Evolutionary conservation across 2,888 invertebrate genomes (phyloP).

Genomic region (Rhagonycha fulva): DNA sequence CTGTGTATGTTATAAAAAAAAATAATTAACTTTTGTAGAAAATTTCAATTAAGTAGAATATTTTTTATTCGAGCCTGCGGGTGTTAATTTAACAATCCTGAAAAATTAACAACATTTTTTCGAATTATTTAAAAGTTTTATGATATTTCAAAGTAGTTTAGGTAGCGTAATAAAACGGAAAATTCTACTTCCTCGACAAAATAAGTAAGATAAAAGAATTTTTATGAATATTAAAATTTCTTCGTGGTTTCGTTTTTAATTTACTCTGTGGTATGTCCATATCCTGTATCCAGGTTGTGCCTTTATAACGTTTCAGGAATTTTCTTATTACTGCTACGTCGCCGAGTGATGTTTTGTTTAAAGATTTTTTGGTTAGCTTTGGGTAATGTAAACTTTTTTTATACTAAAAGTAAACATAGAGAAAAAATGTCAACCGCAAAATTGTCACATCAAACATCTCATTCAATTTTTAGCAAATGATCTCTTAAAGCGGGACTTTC

Average conservation of each 20-base stretch:
- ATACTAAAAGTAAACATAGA: background rate
- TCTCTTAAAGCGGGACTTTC: background rate
- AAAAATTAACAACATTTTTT: no score
- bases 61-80: no score
- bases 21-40: background rate
- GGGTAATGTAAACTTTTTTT: background rate
- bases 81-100: no score
- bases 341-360: conserved; percentile 14
- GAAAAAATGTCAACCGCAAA: background rate
- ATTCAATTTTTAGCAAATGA: conserved; percentile 12
- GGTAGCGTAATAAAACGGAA: background rate
- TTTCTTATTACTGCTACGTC: conserved; percentile 25
- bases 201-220: conserved; percentile 3
- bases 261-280: conserved; percentile 31
- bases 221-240: conserved; percentile 25
- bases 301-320: conserved; percentile 29
- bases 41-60: background rate
- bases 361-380: background rate
- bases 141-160: background rate
- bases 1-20: no score
- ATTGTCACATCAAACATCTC: conserved; percentile 17
- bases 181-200: background rate
- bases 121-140: no score
- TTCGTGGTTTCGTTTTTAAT: conserved; percentile 22
- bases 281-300: conserved; percentile 22